Conservation (phyloP, 2,113 vertebrate genomes). For the Nycticebus coucang region DNA sequence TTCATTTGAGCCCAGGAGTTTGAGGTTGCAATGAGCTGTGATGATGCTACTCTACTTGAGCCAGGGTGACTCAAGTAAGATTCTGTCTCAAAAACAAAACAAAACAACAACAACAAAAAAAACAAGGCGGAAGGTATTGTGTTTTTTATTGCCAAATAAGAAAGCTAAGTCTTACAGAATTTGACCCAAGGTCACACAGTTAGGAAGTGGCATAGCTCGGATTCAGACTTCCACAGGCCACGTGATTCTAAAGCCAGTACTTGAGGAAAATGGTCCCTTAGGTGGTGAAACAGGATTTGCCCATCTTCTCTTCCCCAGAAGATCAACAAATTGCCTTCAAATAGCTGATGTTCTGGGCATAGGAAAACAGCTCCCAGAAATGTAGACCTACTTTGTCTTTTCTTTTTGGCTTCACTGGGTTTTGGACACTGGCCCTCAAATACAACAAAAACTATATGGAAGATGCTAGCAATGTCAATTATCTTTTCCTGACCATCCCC, state of each 20-base stretch:
- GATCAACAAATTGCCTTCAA: neutral
- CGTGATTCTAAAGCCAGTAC: neutral
- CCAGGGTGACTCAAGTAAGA: too few species aligned
- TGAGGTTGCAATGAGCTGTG: too few species aligned
- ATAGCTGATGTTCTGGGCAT: neutral
- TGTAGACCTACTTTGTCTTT: neutral
- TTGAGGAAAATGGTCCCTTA: neutral
- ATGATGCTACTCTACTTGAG: too few species aligned
- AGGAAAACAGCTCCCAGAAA: neutral
- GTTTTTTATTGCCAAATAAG: neutral
- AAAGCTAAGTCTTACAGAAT: neutral
- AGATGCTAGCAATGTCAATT: neutral
- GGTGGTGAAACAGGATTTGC: neutral
- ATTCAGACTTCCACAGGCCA: neutral
- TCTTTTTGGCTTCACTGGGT: neutral
- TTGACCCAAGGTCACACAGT: neutral
- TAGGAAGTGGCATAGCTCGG: neutral
- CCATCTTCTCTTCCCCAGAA: neutral
- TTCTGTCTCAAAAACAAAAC: too few species aligned
- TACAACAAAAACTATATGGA: neutral
- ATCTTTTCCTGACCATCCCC: neutral
- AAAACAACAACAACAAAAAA: too few species aligned
- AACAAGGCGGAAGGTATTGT: too few species aligned
- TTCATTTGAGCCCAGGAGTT: too few species aligned
- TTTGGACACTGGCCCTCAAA: neutral